Evolutionary conservation across 2,888 invertebrate genomes (phyloP), one percentile per base, ranked within the genome.

Genomic region (Lithophane semibrunnea): DNA sequence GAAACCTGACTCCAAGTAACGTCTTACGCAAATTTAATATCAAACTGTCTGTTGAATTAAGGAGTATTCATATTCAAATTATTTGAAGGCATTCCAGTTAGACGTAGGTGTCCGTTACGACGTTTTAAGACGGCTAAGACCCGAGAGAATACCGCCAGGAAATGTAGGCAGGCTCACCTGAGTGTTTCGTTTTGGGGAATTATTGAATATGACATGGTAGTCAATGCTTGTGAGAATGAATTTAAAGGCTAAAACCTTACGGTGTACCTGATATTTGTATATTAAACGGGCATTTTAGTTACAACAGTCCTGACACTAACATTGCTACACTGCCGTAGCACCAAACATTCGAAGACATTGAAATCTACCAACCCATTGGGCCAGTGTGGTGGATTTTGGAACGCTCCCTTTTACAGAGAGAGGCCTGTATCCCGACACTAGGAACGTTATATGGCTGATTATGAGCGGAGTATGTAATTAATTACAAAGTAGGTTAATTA

Each of bases 51-150:
- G 92, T 89, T 88, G 89, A 92, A 94, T 94, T 92, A 92, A 92
- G 89, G 86, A 77, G 89, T 82, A 93, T 94, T 94, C 94, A 93
- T 91, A 94, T 94, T 93, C 92, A 94, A 93, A 94, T 93, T 90
- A 92, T 91, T 90, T 89, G 75, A 81, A 76, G 77, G 74, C 47
- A 75, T 79, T 79, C 64, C 67, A 70, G 77, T 79, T 75, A 81
- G 69, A 85, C 54, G 79, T 78, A 83, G 78, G 82, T 86, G 78
- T 85, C 83, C 66, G 69, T 70, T 84, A 73, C 67, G 75, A 84
- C 70, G 77, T 84, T 49, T 83, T 79, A 63, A 83, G 83, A 63
- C 44, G 58, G 54, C 47, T 86, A n/a, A 63, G 70, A 81, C 60
- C 64, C 58, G 69, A n/a, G 69, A 49, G 71, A 63, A 71, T 66